phyloP scores from a whole-genome alignment of 2,113 vertebrate genomes.

The Anguilla rostrata region DNA sequence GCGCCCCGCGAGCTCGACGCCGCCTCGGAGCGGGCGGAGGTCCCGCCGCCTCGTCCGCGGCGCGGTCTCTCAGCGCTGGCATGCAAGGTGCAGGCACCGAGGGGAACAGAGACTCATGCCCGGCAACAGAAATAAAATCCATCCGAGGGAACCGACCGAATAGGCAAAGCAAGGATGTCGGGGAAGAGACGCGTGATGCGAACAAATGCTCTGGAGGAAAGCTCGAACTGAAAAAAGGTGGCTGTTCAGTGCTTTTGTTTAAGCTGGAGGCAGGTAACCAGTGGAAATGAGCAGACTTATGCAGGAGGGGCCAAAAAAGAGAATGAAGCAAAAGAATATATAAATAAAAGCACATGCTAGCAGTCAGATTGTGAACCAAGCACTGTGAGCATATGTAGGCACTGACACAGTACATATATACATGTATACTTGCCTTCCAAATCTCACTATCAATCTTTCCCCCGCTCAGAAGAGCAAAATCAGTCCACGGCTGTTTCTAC shows the following conservation, averaged over 20 bases:
- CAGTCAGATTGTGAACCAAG: slow-evolving; percentile 33
- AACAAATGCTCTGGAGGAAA: not conserved
- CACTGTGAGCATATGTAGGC: slow-evolving; percentile 55
- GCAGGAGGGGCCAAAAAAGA: not conserved
- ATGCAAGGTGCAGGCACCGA: not conserved
- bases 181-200: not conserved
- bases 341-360: not conserved
- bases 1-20: not conserved
- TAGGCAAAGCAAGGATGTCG: not conserved
- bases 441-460: slow-evolving; percentile 91
- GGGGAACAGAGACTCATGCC: slow-evolving; percentile 5
- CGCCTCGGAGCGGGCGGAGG: not conserved
- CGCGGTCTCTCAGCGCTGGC: not conserved
- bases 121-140: not conserved
- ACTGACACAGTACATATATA: slow-evolving; percentile 46
- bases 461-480: slow-evolving; percentile 88
- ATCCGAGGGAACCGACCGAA: not conserved
- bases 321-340: no score
- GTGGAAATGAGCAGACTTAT: not conserved
- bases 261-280: not conserved
- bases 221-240: not conserved
- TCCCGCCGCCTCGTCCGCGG: not conserved
- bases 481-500: slow-evolving; percentile 88
- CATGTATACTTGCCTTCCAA: slow-evolving; percentile 86
- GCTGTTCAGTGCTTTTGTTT: not conserved